A percentile compares a stretch with the other conserved stretches of the same genome.
These are phyloP conservation scores for Danaus plexippus DNA, from an alignment of 1,140 invertebrate species.

Conservation along the genomic window DNA sequence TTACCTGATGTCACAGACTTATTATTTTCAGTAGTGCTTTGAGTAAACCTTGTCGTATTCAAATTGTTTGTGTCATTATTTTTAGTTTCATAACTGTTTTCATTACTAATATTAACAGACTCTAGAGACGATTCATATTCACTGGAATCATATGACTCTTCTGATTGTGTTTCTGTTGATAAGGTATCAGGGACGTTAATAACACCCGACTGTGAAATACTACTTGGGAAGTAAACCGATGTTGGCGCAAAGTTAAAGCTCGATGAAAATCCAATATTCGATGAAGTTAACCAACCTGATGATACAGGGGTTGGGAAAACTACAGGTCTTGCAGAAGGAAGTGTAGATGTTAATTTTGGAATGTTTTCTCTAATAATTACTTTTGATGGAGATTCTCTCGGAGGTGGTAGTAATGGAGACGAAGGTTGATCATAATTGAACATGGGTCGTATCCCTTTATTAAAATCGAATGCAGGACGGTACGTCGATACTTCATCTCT, in stretches of 20 bases:
- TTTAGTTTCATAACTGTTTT: constrained; percentile 11
- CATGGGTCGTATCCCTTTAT: constrained; percentile 54
- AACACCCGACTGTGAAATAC: neutral
- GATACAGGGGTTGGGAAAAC: constrained; percentile 59
- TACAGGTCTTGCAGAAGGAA: constrained; percentile 30
- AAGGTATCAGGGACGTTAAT: constrained; percentile 36
- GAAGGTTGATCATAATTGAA: constrained; percentile 54
- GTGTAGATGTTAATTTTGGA: constrained; percentile 22
- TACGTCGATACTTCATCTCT: constrained; percentile 65
- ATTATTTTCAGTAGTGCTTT: too few relatives aligned
- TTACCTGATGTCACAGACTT: too few relatives aligned
- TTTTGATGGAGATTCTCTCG: constrained; percentile 42
- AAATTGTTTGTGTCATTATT: too few relatives aligned
- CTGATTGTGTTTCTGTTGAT: constrained; percentile 26
- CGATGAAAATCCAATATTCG: constrained; percentile 55
- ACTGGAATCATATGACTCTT: constrained; percentile 35
- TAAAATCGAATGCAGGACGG: constrained; percentile 55
- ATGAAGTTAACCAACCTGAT: constrained; percentile 60
- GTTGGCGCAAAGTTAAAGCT: constrained; percentile 52
- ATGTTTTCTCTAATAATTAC: constrained; percentile 23
- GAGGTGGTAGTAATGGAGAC: constrained; percentile 52
- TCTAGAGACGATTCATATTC: constrained; percentile 32
- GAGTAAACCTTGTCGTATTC: too few relatives aligned
- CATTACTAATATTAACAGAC: constrained; percentile 25
- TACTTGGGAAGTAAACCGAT: constrained; percentile 32